Evolutionary conservation across 2,797 vertebrate species (phyloP).

Genomic region (Erethizon dorsatum): DNA sequence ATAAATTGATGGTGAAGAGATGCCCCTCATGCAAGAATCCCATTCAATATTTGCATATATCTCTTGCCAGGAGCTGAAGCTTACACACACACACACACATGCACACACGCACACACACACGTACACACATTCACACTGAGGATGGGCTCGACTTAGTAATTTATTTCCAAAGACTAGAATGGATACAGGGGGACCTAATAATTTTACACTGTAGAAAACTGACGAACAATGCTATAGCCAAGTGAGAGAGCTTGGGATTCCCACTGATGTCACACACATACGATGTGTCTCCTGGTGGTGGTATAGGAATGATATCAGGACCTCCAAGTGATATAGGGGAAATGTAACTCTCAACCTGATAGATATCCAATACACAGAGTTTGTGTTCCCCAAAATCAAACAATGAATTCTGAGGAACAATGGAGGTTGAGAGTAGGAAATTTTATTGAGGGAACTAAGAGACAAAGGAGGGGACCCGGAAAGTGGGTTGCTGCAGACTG

Average conservation of each 20-base stretch:
- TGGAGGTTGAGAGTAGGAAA: not conserved
- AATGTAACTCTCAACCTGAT: not conserved
- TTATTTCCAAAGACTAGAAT: not conserved
- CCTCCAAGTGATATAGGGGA: not conserved
- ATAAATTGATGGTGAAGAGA: not conserved
- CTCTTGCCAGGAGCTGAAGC: not conserved
- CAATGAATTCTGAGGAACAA: not conserved
- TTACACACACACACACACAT: not conserved
- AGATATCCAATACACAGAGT: no score
- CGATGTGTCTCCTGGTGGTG: not conserved
- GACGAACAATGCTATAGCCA: not conserved
- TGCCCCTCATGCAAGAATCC: not conserved
- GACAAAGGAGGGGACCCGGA: not conserved
- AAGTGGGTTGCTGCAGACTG: not conserved
- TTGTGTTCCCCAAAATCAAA: no score
- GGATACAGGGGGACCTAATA: not conserved
- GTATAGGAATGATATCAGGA: not conserved
- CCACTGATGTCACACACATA: no score
- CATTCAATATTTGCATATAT: not conserved
- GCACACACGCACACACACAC: not conserved
- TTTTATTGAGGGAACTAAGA: not conserved
- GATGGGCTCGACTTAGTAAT: not conserved
- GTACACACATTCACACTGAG: not conserved
- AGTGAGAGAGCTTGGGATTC: not conserved
- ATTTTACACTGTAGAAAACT: not conserved